Base-by-base conservation (phyloP, 2,888 invertebrate genomes). In the Agrotis exclamationis region DNA sequence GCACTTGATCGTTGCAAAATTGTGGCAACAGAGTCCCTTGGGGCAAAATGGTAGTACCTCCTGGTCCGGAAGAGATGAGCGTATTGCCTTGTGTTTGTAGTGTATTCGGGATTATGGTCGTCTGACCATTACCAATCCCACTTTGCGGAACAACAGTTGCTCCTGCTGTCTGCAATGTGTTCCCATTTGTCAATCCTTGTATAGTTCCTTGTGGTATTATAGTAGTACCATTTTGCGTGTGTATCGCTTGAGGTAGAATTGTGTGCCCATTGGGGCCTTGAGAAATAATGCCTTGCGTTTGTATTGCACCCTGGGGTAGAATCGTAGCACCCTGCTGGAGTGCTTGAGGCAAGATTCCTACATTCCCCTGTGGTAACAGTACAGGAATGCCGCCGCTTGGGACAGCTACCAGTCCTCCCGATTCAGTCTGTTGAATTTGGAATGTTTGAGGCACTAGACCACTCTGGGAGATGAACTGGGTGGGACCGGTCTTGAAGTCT, bases 1-100 rank as follows among this genome's bases (percentile, higher is more conserved):
- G 91, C 51, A 97, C 94, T 91, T 97, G 97, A 84, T 97, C 97
- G 82, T 96, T 96, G 76, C 96, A 96, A 85, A 96, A 96, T 80
- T 96, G 96, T 9, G 96, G 96, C 63, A 96, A 84, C 60, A 96
- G 84, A 58, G 97, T 95, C 58, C 97, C 96, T 92, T 97, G 97
- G 2, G 97, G 97, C 66, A 97, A 95, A 76, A 97, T 97, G 5
- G 97, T 95, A 2, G 97, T 96, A 3, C 97, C 97, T 59, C 97
- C 97, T 51, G 97, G 88, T 18, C 93, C 94, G 54, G 96, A 93
- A 14, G 96, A 95, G 79, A 96, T 96, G n/a, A 96, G 84, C 20
- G 96, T 92, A 80, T 95, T 95, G 28, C 97, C 96, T 90, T 97
- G 97, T 0, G 96, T 93, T 81, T 96, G 95, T 78, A 96, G 90